phyloP scores from a whole-genome alignment of 2,797 vertebrate genomes.

The Artibeus lituratus region DNA sequence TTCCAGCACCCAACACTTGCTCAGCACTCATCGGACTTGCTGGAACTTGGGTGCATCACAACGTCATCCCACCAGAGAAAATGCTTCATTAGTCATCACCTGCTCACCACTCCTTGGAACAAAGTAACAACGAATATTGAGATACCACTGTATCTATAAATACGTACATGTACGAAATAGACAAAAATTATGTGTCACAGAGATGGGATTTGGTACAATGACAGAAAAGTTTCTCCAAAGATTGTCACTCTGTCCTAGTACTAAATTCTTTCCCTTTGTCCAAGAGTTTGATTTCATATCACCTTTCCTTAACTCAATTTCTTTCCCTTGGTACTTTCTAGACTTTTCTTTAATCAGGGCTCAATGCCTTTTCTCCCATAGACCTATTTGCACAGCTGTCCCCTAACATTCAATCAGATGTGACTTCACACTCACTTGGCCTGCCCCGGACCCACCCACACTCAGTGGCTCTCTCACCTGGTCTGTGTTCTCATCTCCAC shows the following conservation, averaged over 20 bases:
- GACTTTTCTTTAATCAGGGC: neutral
- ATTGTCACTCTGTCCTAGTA: neutral
- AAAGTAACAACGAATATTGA: too few relatives aligned
- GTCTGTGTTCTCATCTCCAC: rapidly evolving
- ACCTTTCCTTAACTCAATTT: neutral
- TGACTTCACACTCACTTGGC: neutral
- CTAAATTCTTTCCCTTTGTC: neutral
- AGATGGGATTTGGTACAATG: neutral
- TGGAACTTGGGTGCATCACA: too few relatives aligned
- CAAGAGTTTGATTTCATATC: neutral
- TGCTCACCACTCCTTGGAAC: too few relatives aligned
- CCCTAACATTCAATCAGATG: neutral
- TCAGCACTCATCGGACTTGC: too few relatives aligned
- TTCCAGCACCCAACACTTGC: too few relatives aligned
- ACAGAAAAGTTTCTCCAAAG: neutral
- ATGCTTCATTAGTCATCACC: too few relatives aligned
- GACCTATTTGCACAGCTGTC: neutral
- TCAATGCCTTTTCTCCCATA: neutral
- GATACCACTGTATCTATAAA: neutral
- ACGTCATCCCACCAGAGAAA: too few relatives aligned
- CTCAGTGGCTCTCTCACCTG: neutral
- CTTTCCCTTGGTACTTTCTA: neutral
- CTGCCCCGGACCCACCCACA: neutral
- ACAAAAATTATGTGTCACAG: neutral
- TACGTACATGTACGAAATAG: neutral